Evolutionary conservation across 2,113 vertebrate species (phyloP), one percentile per base, ranked within the genome.

Genomic region (Helogale parvula): DNA sequence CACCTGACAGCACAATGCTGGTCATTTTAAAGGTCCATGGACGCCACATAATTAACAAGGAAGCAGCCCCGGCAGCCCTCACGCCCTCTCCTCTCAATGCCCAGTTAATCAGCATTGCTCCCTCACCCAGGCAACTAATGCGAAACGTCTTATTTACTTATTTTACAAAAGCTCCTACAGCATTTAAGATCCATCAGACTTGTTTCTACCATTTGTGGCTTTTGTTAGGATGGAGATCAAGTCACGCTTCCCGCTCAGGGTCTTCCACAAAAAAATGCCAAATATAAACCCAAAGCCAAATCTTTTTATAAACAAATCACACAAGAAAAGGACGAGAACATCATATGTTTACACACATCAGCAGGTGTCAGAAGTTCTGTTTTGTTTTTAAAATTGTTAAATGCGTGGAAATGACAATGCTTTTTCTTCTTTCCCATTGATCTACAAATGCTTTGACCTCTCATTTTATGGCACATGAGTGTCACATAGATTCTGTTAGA

Each of bases 71-170:
- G 65, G 23, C 0, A 23, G 1, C 17, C 19, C n/a, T n/a, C 1
- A 0, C n/a, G 2, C 1, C 15, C 23, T n/a, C 54, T 4, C 29
- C 21, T 10, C 17, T 29, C 17, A n/a, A 35, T 0, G 17, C 19
- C 52, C 33, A 60, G 3, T 25, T 29, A 54, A 41, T 87, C 21
- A 65, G 31, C 79, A 50, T 9, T 5, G 71, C 15, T 76, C 12
- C 19, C 54, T 65, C 54, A 0, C 29, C 7, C 71, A 85, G 14
- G 31, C 3, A 57, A 27, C 8, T 33, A 23, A 82, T 11, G 3
- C 3, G 2, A 52, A 33, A 54, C 4, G 41, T 33, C 76, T 52
- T 29, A 33, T 52, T 77, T 29, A 29, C 72, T 54, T 76, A 10
- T 41, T 52, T 85, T 12, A 47, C 29, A 71, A 66, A 93, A 66